Evolutionary conservation across 2,888 invertebrate genomes (phyloP).

Genomic region (Lithophane socia): DNA sequence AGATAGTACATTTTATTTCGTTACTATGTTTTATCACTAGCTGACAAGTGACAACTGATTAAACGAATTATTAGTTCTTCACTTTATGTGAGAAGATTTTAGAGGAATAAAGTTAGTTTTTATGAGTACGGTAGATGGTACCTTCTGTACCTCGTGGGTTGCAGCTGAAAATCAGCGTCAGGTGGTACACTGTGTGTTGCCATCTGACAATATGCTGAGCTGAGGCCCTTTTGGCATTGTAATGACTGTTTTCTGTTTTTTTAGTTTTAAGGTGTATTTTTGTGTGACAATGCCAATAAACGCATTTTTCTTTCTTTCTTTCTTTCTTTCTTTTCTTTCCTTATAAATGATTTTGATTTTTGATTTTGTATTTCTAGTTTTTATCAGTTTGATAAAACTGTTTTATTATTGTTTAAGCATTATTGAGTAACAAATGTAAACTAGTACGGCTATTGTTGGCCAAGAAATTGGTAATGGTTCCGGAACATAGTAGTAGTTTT

Average conservation of each 20-base stretch:
- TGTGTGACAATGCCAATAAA: too few species aligned
- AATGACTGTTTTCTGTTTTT: too few species aligned
- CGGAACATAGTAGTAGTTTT: not conserved
- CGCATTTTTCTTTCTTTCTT: too few species aligned
- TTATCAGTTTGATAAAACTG: not conserved
- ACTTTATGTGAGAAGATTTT: constrained; percentile 20
- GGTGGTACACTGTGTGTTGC: too few species aligned
- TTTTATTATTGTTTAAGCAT: too few species aligned
- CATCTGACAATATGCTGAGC: too few species aligned
- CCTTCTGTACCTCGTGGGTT: too few species aligned
- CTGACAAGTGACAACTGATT: constrained; percentile 7
- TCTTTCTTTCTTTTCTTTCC: too few species aligned
- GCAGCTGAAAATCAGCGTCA: too few species aligned
- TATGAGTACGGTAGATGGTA: not conserved
- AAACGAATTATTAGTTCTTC: constrained; percentile 24
- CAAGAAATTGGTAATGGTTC: not conserved
- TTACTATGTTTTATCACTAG: constrained; percentile 17
- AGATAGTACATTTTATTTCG: constrained; percentile 28
- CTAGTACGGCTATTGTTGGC: not conserved
- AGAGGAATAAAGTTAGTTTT: not conserved
- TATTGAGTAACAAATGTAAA: not conserved
- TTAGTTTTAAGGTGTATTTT: too few species aligned
- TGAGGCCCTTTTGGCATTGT: too few species aligned
- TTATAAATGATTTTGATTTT: too few species aligned
- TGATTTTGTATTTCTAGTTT: not conserved